Evolutionary conservation across 2,113 vertebrate species (phyloP), one percentile per base, ranked within the genome.

Genomic region (Prionailurus bengalensis): DNA sequence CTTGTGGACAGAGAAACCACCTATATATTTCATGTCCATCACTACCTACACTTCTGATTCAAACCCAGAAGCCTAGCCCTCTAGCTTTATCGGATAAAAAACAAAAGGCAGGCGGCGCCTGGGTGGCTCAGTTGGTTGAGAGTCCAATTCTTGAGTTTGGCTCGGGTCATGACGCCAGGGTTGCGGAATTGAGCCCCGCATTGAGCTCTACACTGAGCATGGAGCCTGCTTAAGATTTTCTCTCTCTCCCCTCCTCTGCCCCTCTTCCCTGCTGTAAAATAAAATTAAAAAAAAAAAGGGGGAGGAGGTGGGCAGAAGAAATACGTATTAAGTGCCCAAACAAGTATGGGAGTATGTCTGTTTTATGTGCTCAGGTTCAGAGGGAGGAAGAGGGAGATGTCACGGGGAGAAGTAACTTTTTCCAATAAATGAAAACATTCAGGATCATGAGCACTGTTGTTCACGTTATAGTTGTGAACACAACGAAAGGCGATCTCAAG

Each of bases 71-170:
- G 58, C 7, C 27, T 86, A 42, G 71, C 10, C 48, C 53, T 53
- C 66, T 93, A 65, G 25, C 11, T 87, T 92, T 66, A 91, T 48
- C 8, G 96, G 95, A 86, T 33, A 71, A 65, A 88, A 84, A 89
- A 85, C 8, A 89, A 70, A 31, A 78, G 74, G 42, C 42, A 29
- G 63, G 58, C 7, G 58, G 58, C 7, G 58, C 58, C 23, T 25
- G 58, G 58, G 58, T 61, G 58, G 58, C 58, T 61, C 58, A 61
- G 58, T 61, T 61, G 21, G 58, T 61, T 61, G 21, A 61, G 58
- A 23, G 58, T 61, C 58, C 17, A 61, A 10, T 21, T 61, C 58
- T 61, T 61, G 58, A 61, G 21, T 61, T 61, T 61, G 21, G 58
- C 7, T 61, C 21, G 25, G 58, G 58, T 23, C 58, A 61, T 8